Evolutionary conservation across 2,888 invertebrate genomes (phyloP).

Genomic region (Pammene aurita): DNA sequence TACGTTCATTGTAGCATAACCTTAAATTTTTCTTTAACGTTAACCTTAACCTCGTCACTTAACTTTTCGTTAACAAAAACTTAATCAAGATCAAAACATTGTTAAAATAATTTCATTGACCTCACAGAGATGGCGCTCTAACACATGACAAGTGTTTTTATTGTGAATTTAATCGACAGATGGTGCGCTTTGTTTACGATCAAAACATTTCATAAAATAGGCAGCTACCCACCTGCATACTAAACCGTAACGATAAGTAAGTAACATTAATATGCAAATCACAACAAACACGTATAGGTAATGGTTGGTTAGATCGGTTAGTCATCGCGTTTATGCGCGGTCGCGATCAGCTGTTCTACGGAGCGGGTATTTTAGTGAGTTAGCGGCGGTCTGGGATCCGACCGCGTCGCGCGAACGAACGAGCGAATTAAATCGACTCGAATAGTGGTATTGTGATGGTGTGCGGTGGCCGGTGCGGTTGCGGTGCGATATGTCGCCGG

Average conservation of each 20-base stretch:
- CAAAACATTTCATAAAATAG: not conserved
- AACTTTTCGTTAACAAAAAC: constrained; percentile 17
- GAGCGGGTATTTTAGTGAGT: constrained; percentile 66
- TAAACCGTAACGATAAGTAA: not conserved
- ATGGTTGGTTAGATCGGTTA: constrained; percentile 14
- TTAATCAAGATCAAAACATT: constrained; percentile 14
- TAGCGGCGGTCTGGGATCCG: constrained; percentile 53
- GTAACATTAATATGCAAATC: constrained; percentile 2
- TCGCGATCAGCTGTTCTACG: constrained; percentile 33
- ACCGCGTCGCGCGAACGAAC: constrained; percentile 45
- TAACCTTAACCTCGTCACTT: not conserved
- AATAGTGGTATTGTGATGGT: constrained; percentile 54
- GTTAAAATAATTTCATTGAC: constrained; percentile 5
- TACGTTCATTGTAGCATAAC: not conserved
- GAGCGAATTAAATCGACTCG: constrained; percentile 2
- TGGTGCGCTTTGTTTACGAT: constrained; percentile 1
- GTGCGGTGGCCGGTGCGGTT: constrained; percentile 65
- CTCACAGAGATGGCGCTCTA: constrained; percentile 9
- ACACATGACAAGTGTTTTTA: not conserved
- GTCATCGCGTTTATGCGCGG: constrained; percentile 15
- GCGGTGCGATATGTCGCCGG: constrained; percentile 68
- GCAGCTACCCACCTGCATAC: not conserved
- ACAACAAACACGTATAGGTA: constrained; percentile 1
- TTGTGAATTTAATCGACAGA: not conserved
- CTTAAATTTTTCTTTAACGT: not conserved